Conservation (phyloP, 2,113 vertebrate genomes). For the Polypterus bichir region DNA sequence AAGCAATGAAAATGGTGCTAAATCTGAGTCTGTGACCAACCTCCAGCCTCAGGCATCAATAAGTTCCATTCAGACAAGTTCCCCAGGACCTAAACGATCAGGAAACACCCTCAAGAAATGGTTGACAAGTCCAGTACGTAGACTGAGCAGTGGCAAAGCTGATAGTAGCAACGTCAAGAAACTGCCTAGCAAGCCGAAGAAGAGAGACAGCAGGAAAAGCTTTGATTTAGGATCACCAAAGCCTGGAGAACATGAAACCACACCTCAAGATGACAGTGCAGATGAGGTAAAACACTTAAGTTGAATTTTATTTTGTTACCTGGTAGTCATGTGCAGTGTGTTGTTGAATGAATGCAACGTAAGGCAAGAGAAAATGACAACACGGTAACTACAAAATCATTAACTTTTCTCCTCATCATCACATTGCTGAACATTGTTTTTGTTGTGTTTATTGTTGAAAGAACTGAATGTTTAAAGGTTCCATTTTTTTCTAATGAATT, state of each 20-base stretch:
- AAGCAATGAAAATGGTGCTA: constrained; percentile 69
- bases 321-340: too few species aligned
- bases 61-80: constrained; percentile 79
- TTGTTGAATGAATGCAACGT: too few species aligned
- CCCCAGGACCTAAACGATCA: constrained; percentile 82
- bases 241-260: constrained; percentile 51
- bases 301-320: too few species aligned
- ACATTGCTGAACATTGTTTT: too few species aligned
- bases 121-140: constrained; percentile 85
- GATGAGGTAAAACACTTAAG: constrained; percentile 57
- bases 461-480: too few species aligned
- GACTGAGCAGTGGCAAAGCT: constrained; percentile 84
- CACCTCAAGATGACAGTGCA: constrained; percentile 72
- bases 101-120: constrained; percentile 95
- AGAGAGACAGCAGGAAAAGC: constrained; percentile 72
- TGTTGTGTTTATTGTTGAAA: too few species aligned
- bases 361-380: too few species aligned
- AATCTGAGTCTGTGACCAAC: constrained; percentile 82
- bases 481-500: too few species aligned
- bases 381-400: too few species aligned
- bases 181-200: constrained; percentile 62
- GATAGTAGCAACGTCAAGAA: constrained; percentile 82
- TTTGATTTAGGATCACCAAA: constrained; percentile 73
- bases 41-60: constrained; percentile 81
- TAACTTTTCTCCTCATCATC: too few species aligned